A percentile compares a stretch with the other conserved stretches of the same genome.
These are phyloP conservation scores for Acanthosepion lycidas DNA, from an alignment of 2,888 invertebrate genomes.

Conservation along the genomic window DNA sequence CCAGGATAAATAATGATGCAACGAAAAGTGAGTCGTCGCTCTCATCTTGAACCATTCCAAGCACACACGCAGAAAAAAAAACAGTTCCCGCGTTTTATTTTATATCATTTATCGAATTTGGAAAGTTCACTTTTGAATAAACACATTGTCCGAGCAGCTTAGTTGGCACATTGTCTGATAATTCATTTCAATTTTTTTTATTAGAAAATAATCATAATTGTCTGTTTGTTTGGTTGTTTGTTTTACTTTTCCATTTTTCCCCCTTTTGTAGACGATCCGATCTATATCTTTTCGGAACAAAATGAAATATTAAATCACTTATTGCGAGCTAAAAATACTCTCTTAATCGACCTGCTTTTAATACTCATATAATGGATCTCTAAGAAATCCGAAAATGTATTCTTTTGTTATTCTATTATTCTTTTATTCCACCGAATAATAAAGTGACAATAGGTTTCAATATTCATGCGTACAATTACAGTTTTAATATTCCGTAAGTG, in stretches of 20 bases:
- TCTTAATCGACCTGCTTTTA: not conserved
- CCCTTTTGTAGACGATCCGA: not conserved
- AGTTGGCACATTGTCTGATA: not conserved
- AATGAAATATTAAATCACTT: not conserved
- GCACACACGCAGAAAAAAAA: not conserved
- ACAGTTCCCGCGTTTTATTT: not conserved
- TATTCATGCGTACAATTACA: not conserved
- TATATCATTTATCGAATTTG: not conserved
- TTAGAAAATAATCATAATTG: not conserved
- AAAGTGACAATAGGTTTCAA: not conserved
- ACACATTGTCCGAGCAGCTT: not conserved
- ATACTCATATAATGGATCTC: not conserved
- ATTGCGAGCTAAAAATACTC: not conserved
- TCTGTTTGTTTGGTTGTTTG: not conserved
- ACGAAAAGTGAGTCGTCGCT: no score
- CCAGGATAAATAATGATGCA: no score
- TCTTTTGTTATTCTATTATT: not conserved
- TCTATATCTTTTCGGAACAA: not conserved
- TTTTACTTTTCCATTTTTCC: not conserved
- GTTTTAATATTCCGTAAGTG: slow-evolving; percentile 6
- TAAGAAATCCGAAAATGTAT: slow-evolving; percentile 6
- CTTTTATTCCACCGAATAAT: not conserved
- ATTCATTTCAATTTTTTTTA: not conserved
- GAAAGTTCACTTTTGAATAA: not conserved
- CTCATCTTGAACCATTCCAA: not conserved